phyloP scores from a whole-genome alignment of 2,888 invertebrate genomes.

The Fragum sueziense region DNA sequence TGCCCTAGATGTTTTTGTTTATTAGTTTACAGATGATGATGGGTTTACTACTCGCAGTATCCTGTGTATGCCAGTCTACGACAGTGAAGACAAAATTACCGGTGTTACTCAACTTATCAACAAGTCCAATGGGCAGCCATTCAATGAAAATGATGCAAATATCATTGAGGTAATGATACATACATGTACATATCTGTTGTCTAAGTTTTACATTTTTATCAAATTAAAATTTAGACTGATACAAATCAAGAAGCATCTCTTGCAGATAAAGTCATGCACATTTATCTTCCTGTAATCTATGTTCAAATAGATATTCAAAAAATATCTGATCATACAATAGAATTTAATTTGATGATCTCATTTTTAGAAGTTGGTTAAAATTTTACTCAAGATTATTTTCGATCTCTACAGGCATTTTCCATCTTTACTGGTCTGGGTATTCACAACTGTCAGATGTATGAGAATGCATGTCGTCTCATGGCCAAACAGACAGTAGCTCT shows the following conservation, averaged over 20 bases:
- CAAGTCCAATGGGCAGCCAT: constrained; percentile 94
- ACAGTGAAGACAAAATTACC: constrained; percentile 94
- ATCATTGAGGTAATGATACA: constrained; percentile 88
- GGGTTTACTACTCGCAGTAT: constrained; percentile 94
- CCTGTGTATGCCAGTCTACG: constrained; percentile 97
- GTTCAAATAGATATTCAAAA: neutral
- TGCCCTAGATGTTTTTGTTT: too few relatives aligned
- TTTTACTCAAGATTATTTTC: too few relatives aligned
- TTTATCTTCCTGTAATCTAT: too few relatives aligned
- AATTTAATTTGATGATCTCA: too few relatives aligned
- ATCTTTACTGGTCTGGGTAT: constrained; percentile 98
- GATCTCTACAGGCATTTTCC: constrained; percentile 89
- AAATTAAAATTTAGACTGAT: too few relatives aligned
- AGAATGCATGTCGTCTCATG: constrained; percentile 97
- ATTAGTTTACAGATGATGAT: constrained; percentile 87
- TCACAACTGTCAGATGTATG: constrained; percentile 98
- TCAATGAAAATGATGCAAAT: constrained; percentile 97
- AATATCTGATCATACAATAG: neutral
- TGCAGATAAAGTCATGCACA: too few relatives aligned
- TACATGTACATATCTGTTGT: too few relatives aligned
- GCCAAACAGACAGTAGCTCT: constrained; percentile 98
- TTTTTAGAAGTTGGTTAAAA: too few relatives aligned
- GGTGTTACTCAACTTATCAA: constrained; percentile 94
- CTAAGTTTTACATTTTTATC: too few relatives aligned
- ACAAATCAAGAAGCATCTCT: too few relatives aligned